A percentile compares a stretch with the other conserved stretches of the same genome.
Conservation (phyloP, 2,113 vertebrate species). For the Gadus macrocephalus region DNA sequence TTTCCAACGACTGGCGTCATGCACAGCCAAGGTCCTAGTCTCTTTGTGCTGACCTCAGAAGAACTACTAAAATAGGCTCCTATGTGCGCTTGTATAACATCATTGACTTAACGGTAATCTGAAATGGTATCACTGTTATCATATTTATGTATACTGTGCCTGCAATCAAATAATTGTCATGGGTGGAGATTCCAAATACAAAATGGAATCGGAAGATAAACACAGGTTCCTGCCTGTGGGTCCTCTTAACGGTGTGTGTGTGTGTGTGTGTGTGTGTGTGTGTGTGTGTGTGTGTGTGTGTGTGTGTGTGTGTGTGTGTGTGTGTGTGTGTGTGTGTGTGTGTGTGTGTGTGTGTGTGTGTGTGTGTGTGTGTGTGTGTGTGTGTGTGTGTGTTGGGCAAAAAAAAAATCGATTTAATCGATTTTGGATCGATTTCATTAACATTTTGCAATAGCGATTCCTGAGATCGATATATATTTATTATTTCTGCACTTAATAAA, state of each 20-base stretch:
- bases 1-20: constrained; percentile 3
- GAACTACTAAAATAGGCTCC: constrained; percentile 18
- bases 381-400: constrained; percentile 4
- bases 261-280: neutral
- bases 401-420: too few species aligned
- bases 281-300: neutral
- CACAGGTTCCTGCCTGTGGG: constrained; percentile 53
- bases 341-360: neutral
- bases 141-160: constrained; percentile 2
- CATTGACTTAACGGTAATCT: too few species aligned
- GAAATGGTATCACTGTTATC: neutral
- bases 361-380: constrained; percentile 10
- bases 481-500: too few species aligned
- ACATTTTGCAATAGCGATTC: too few species aligned
- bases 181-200: neutral
- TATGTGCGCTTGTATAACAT: neutral
- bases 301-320: neutral
- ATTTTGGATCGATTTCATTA: too few species aligned
- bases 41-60: neutral
- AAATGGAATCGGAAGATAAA: neutral
- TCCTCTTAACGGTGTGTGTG: constrained; percentile 2
- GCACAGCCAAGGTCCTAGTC: constrained; percentile 6
- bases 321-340: neutral
- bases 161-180: constrained; percentile 5
- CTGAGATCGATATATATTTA: too few species aligned